Base-by-base conservation (phyloP, 2,113 vertebrate genomes). In the Urocolius indicus region DNA sequence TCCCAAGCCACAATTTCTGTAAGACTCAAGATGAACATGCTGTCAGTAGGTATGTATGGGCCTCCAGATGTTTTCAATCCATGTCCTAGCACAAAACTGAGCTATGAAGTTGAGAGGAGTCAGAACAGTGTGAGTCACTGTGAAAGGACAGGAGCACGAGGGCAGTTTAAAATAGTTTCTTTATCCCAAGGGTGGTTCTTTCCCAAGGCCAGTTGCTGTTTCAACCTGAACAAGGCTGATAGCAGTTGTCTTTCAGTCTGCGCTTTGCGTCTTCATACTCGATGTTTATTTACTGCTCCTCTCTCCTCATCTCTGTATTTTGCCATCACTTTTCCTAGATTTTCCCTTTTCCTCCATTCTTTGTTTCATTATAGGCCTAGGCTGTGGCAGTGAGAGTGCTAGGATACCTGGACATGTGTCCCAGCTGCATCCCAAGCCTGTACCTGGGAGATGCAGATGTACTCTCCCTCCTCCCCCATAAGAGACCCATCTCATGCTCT, bases 101-200 rank as follows among this genome's bases (percentile, higher is more conserved):
- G 69, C 23, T 36, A 76, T 86, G 75, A 76, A 86, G 36, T 63
- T 36, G 82, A 46, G 15, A 84, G 54, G 49, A 82, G 52, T 51
- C 82, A 80, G 61, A 80, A 43, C n/a, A 74, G 26, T 0, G 3
- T 95, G 83, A 95, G 78, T 96, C 94, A 95, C 67, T 88, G 29
- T 51, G 79, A 92, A 86, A 90, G 92, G 55, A 85, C 75, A 84
- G 75, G 85, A 90, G 61, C 88, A 95, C 5, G 3, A 94, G 88
- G 85, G 41, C 72, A 90, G 88, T 73, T 93, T 94, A 84, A 96
- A 95, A 96, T 90, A 95, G 88, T 54, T 83, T 83, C n/a, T 83
- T 93, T 87, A 59, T 86, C 85, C 89, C 68, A 67, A 32, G 75
- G 77, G 72, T 46, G 16, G 5, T 46, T 80, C n/a, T 84, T 86